These are phyloP conservation scores for Macropodus opercularis DNA, from an alignment of 2,797 vertebrate genomes.

Conservation along the genomic window DNA sequence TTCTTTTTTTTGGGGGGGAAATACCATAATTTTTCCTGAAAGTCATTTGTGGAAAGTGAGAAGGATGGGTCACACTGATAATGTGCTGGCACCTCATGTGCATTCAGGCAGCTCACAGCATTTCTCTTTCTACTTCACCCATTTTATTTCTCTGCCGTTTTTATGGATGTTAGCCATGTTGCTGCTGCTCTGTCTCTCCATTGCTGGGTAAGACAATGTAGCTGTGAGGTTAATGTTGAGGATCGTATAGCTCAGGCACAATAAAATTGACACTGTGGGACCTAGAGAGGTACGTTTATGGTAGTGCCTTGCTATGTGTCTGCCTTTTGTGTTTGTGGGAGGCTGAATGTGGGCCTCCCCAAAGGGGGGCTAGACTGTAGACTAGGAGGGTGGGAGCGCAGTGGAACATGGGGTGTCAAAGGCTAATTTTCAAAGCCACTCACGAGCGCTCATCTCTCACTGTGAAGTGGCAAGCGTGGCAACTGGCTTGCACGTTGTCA, in stretches of 20 bases:
- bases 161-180: constrained; percentile 55
- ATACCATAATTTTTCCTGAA: constrained; percentile 11
- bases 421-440: constrained; percentile 87
- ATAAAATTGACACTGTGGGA: constrained; percentile 68
- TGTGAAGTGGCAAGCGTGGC: constrained; percentile 84
- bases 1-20: background rate
- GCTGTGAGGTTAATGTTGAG: constrained; percentile 77
- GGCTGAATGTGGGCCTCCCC: constrained; percentile 46
- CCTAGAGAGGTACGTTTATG: constrained; percentile 62
- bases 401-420: constrained; percentile 74
- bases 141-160: constrained; percentile 52
- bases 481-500: constrained; percentile 92
- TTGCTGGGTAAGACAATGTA: constrained; percentile 65
- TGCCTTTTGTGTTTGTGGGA: constrained; percentile 57
- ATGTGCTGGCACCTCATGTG: constrained; percentile 66
- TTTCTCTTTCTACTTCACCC: constrained; percentile 41
- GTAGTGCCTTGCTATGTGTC: constrained; percentile 34
- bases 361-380: constrained; percentile 53
- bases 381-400: constrained; percentile 54
- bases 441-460: constrained; percentile 84
- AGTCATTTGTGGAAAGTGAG: constrained; percentile 25
- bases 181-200: constrained; percentile 43
- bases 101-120: constrained; percentile 49
- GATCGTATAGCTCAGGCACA: constrained; percentile 66
- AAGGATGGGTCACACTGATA: constrained; percentile 37